Conservation (phyloP, 2,888 invertebrate genomes). For the Apamea anceps region DNA sequence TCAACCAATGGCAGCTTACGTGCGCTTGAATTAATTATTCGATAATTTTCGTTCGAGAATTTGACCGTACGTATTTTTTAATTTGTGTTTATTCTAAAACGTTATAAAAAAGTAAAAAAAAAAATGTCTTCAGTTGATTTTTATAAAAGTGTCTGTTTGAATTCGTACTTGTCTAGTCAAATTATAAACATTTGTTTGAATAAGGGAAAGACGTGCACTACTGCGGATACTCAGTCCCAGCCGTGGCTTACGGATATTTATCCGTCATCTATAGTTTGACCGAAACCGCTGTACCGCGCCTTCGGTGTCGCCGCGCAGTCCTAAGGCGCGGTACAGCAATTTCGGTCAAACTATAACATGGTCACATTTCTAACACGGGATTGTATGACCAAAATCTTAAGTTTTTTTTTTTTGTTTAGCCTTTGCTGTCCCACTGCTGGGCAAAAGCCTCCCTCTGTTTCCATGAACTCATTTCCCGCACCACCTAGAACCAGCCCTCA, state of each 20-base stretch:
- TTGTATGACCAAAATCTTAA: not conserved
- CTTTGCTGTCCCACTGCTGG: no score
- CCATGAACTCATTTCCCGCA: no score
- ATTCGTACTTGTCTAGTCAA: constrained; percentile 69
- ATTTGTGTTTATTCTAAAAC: not conserved
- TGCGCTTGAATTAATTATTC: not conserved
- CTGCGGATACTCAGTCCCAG: not conserved
- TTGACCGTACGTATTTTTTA: not conserved
- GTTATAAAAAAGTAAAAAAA: constrained; percentile 6
- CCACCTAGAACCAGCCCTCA: no score
- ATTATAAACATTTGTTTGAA: constrained; percentile 30
- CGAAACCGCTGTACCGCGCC: no score
- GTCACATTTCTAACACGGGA: not conserved
- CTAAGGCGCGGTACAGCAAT: no score
- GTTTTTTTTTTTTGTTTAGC: no score
- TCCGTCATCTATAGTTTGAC: no score
- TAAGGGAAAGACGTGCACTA: constrained; percentile 6
- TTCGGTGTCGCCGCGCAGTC: no score
- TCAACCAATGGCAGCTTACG: no score
- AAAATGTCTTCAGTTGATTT: not conserved
- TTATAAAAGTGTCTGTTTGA: constrained; percentile 24
- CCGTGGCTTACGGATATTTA: no score
- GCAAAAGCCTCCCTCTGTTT: no score
- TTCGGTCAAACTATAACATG: not conserved
- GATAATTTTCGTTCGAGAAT: not conserved